These are phyloP conservation scores for Lepidurus packardi DNA, from an alignment of 1,140 invertebrate species.

Conservation along the genomic window DNA sequence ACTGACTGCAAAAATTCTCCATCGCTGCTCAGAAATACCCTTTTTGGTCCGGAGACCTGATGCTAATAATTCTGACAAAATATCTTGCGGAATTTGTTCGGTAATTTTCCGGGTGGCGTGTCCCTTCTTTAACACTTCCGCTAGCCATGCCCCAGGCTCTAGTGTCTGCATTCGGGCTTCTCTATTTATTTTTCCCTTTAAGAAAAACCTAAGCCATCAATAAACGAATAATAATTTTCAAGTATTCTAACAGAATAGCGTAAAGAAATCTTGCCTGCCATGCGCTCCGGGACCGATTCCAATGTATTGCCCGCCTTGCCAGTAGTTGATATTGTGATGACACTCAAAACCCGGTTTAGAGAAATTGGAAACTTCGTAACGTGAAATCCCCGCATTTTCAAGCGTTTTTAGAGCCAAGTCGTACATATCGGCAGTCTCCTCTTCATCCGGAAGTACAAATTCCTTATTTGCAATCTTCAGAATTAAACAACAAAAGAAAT, in stretches of 20 bases:
- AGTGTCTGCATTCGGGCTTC: constrained; percentile 33
- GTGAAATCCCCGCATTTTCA: constrained; percentile 17
- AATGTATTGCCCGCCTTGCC: constrained; percentile 43
- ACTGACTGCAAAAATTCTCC: not conserved
- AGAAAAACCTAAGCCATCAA: constrained; percentile 28
- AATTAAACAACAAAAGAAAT: not conserved
- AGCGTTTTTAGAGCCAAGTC: constrained; percentile 27
- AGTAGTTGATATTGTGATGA: constrained; percentile 43
- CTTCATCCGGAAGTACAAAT: constrained; percentile 24
- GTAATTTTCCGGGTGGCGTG: constrained; percentile 30
- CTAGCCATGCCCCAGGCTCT: constrained; percentile 31
- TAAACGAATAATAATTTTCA: no score
- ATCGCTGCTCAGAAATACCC: constrained; percentile 24
- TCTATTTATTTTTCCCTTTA: not conserved
- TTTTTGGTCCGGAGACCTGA: constrained; percentile 30
- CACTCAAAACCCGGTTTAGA: constrained; percentile 38
- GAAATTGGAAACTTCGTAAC: constrained; percentile 33
- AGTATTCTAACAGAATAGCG: not conserved
- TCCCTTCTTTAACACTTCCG: constrained; percentile 27
- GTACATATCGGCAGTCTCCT: constrained; percentile 32
- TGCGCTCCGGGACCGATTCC: constrained; percentile 41
- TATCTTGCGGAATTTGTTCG: constrained; percentile 24
- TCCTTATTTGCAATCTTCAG: constrained; percentile 13
- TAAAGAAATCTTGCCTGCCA: constrained; percentile 22
- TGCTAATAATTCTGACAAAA: constrained; percentile 32